phyloP scores from a whole-genome alignment of 2,113 vertebrate species.

The Chrysochloris asiatica region DNA sequence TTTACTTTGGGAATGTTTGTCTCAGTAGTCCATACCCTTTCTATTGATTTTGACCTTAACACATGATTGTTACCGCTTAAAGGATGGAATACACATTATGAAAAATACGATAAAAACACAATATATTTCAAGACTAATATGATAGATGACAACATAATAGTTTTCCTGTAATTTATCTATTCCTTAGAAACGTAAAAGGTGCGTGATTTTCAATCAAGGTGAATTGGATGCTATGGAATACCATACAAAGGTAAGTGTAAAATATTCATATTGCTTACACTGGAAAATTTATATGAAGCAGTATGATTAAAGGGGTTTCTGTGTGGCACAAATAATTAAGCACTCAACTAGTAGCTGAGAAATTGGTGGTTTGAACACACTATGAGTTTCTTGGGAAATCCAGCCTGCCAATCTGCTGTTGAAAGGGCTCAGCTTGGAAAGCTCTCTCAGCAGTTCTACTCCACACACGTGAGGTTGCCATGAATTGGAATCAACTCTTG shows the following conservation, averaged over 20 bases:
- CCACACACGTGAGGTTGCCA: background rate
- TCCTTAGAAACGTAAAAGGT: slow-evolving; percentile 90
- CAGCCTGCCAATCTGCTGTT: background rate
- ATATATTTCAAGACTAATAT: background rate
- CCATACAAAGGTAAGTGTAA: slow-evolving; percentile 88
- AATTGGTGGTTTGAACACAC: background rate
- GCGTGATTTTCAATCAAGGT: slow-evolving; percentile 90
- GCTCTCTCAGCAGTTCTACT: background rate
- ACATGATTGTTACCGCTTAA: slow-evolving; percentile 15
- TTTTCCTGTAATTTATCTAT: slow-evolving; percentile 38
- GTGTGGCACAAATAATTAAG: background rate
- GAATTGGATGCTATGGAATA: slow-evolving; percentile 91
- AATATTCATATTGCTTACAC: slow-evolving; percentile 8
- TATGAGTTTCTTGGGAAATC: background rate
- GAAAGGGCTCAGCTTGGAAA: background rate
- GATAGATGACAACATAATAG: background rate
- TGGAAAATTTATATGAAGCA: slow-evolving; percentile 28
- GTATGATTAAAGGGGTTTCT: background rate
- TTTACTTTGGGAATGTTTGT: background rate
- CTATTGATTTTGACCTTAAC: slow-evolving; percentile 1
- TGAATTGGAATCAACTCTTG: background rate
- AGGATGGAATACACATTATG: background rate
- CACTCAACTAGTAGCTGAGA: background rate
- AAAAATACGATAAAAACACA: background rate
- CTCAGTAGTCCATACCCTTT: background rate